These are phyloP conservation scores for Echinarachnius parma DNA, from an alignment of 53 echinoderm and acorn worm species.

Conservation along the genomic window DNA sequence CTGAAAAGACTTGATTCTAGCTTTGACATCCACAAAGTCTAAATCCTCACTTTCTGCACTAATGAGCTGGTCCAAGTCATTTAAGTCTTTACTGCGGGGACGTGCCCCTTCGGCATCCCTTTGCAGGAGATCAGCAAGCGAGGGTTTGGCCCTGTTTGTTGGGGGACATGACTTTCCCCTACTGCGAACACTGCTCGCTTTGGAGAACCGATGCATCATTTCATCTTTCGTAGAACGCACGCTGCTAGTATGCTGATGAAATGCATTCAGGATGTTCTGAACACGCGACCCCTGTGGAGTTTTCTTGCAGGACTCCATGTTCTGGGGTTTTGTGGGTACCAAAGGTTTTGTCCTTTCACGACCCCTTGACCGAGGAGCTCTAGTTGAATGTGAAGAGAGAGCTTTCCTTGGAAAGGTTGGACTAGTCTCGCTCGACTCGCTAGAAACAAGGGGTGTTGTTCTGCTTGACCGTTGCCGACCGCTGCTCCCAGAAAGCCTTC, in stretches of 20 bases:
- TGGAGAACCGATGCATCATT: slow-evolving; percentile 1
- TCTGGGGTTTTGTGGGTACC: slow-evolving; percentile 6
- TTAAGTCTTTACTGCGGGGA: slow-evolving; percentile 38
- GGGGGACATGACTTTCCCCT: slow-evolving; percentile 38
- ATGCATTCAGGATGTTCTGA: slow-evolving; percentile 41
- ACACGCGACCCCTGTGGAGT: slow-evolving; percentile 41
- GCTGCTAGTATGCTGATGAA: slow-evolving; percentile 28
- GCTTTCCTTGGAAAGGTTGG: slow-evolving; percentile 16
- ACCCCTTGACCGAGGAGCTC: slow-evolving; percentile 12
- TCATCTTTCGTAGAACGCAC: slow-evolving; percentile 30
- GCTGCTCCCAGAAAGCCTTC: background rate
- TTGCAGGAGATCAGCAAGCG: slow-evolving; percentile 30
- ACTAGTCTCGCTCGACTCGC: slow-evolving; percentile 43
- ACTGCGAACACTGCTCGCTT: background rate
- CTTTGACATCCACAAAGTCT: slow-evolving; percentile 13
- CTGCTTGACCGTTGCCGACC: slow-evolving; percentile 12
- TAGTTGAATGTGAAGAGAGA: background rate
- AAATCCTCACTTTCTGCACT: slow-evolving; percentile 34
- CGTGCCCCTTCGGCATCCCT: slow-evolving; percentile 18
- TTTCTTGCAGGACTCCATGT: background rate
- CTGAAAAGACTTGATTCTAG: slow-evolving; percentile 14
- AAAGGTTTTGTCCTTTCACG: slow-evolving; percentile 17
- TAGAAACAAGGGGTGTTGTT: slow-evolving; percentile 9
- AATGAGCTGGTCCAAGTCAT: slow-evolving; percentile 14
- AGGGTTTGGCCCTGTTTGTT: slow-evolving; percentile 20